A percentile compares a stretch with the other conserved stretches of the same genome.
These are phyloP conservation scores for Symphodus melops DNA, from an alignment of 2,113 vertebrate genomes.

Conservation along the genomic window DNA sequence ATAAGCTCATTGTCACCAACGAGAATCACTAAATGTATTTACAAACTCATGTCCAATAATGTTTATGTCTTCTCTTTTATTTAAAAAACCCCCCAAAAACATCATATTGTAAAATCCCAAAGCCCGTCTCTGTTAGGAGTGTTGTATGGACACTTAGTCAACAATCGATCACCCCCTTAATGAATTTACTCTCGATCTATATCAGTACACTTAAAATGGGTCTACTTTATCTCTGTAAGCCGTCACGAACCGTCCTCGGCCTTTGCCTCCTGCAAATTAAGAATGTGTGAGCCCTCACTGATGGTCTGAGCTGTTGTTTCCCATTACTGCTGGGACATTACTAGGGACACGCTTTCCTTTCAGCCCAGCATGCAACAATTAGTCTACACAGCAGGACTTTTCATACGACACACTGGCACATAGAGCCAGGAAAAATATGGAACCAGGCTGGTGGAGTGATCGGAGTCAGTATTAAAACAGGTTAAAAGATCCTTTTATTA, in stretches of 20 bases:
- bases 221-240: slow-evolving; percentile 29
- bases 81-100: not conserved
- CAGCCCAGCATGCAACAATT: slow-evolving; percentile 54
- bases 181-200: slow-evolving; percentile 40
- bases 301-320: not conserved
- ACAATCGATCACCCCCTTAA: slow-evolving; percentile 10
- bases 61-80: not conserved
- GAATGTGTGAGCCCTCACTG: not conserved
- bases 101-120: not conserved
- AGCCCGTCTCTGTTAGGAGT: not conserved
- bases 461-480: not conserved
- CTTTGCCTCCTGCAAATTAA: slow-evolving; percentile 25
- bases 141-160: slow-evolving; percentile 21
- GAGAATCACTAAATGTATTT: not conserved
- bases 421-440: not conserved
- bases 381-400: slow-evolving; percentile 34
- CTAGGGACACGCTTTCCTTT: slow-evolving; percentile 21
- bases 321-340: slow-evolving; percentile 8
- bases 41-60: not conserved
- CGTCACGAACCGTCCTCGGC: slow-evolving; percentile 50
- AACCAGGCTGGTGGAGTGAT: not conserved
- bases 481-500: not conserved
- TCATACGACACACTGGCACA: not conserved
- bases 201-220: slow-evolving; percentile 36
- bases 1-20: not conserved